These are phyloP conservation scores for Spinus olivaceus DNA, from an alignment of 2,797 vertebrate species.

Conservation along the genomic window DNA sequence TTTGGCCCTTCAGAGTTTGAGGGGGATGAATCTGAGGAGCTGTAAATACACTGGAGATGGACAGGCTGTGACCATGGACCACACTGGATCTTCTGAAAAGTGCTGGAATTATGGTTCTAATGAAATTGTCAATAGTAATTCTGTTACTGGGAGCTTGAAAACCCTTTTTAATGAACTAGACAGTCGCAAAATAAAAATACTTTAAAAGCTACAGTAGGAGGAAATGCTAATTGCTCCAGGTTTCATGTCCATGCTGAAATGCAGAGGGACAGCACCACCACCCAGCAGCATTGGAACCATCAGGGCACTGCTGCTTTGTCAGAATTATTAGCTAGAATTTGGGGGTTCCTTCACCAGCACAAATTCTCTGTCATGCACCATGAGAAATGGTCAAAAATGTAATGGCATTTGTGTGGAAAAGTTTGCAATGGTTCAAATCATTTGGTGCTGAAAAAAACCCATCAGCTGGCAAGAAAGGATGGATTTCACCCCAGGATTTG, in stretches of 20 bases:
- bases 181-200: slow-evolving; percentile 68
- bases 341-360: background rate
- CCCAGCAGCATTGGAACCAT: background rate
- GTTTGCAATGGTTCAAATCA: background rate
- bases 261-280: slow-evolving; percentile 39
- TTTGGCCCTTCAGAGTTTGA: slow-evolving; percentile 50
- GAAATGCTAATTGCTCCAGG: slow-evolving; percentile 63
- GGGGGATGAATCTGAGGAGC: slow-evolving; percentile 9
- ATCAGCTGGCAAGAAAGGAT: background rate
- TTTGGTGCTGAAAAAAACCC: background rate
- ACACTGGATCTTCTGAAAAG: slow-evolving; percentile 53
- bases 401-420: background rate
- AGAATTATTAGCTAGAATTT: background rate
- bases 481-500: background rate
- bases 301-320: slow-evolving; percentile 16
- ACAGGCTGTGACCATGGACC: slow-evolving; percentile 56
- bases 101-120: slow-evolving; percentile 71
- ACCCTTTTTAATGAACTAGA: slow-evolving; percentile 73
- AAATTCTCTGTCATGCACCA: background rate
- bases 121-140: slow-evolving; percentile 75
- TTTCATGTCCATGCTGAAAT: slow-evolving; percentile 58
- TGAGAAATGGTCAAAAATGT: background rate
- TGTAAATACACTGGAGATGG: slow-evolving; percentile 38
- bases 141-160: slow-evolving; percentile 68
- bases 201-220: slow-evolving; percentile 64